Evolutionary conservation across 2,888 invertebrate genomes (phyloP).

Genomic region (Protophormia terraenovae): DNA sequence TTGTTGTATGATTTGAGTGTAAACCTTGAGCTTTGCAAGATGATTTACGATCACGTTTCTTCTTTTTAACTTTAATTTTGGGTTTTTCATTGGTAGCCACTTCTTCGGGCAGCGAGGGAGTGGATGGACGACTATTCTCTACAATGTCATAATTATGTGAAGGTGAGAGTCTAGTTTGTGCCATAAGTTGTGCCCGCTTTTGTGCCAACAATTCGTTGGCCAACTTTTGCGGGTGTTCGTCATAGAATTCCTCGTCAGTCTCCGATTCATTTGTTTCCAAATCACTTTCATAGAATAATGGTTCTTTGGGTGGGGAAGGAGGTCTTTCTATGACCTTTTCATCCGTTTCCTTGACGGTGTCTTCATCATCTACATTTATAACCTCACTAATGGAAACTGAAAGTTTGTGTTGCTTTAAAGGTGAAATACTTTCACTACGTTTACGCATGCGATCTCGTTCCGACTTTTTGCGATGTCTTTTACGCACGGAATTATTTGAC

Average conservation of each 20-base stretch:
- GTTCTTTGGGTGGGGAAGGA: slow-evolving; percentile 80
- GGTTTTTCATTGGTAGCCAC: slow-evolving; percentile 78
- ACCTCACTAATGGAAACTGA: slow-evolving; percentile 70
- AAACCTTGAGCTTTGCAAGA: slow-evolving; percentile 72
- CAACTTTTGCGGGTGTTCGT: slow-evolving; percentile 89
- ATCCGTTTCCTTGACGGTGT: slow-evolving; percentile 76
- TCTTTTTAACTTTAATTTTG: slow-evolving; percentile 85
- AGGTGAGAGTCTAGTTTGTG: slow-evolving; percentile 85
- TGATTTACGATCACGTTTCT: slow-evolving; percentile 85
- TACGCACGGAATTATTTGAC: slow-evolving; percentile 76
- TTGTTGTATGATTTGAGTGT: slow-evolving; percentile 72
- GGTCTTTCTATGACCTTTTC: slow-evolving; percentile 77
- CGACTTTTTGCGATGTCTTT: slow-evolving; percentile 80
- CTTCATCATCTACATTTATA: slow-evolving; percentile 57
- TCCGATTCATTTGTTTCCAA: slow-evolving; percentile 92
- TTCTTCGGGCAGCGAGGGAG: slow-evolving; percentile 83
- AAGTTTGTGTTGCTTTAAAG: slow-evolving; percentile 66
- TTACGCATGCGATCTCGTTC: slow-evolving; percentile 81
- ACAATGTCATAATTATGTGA: slow-evolving; percentile 84
- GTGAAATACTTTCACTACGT: slow-evolving; percentile 73
- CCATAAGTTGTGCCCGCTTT: slow-evolving; percentile 87
- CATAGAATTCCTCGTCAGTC: slow-evolving; percentile 94
- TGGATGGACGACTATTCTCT: slow-evolving; percentile 85
- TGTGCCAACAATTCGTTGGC: slow-evolving; percentile 88
- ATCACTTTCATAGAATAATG: slow-evolving; percentile 89